These are phyloP conservation scores for Lates calcarifer DNA, from an alignment of 2,113 vertebrate genomes.

Conservation along the genomic window DNA sequence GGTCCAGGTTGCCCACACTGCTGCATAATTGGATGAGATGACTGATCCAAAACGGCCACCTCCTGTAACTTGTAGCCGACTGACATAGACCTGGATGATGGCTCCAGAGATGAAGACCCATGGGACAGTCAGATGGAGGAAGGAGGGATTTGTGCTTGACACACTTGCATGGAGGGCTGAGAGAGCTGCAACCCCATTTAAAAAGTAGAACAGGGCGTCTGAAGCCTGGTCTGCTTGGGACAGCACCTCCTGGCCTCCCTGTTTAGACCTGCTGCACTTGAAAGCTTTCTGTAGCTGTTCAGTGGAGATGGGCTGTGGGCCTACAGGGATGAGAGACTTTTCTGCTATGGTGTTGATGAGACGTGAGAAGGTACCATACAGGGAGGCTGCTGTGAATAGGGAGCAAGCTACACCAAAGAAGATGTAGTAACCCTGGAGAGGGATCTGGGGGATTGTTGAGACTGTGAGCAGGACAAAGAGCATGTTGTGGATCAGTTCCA, in stretches of 20 bases:
- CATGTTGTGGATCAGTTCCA: slow-evolving; percentile 88
- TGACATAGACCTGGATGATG: slow-evolving; percentile 87
- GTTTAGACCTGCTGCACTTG: slow-evolving; percentile 44
- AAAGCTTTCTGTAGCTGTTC: slow-evolving; percentile 73
- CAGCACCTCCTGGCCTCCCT: slow-evolving; percentile 9
- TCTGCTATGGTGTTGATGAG: slow-evolving; percentile 92
- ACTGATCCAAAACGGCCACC: slow-evolving; percentile 85
- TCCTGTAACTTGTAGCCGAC: slow-evolving; percentile 86
- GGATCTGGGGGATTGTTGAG: slow-evolving; percentile 88
- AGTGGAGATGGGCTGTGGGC: slow-evolving; percentile 82
- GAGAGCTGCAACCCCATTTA: slow-evolving; percentile 88
- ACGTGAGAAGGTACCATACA: slow-evolving; percentile 88
- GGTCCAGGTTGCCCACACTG: slow-evolving; percentile 89
- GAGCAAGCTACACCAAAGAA: slow-evolving; percentile 88
- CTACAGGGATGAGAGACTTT: slow-evolving; percentile 88
- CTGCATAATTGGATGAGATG: slow-evolving; percentile 87
- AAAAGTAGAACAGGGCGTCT: slow-evolving; percentile 89
- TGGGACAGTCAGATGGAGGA: slow-evolving; percentile 85
- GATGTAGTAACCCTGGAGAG: slow-evolving; percentile 73
- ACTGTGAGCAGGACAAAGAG: slow-evolving; percentile 86
- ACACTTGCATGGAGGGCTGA: slow-evolving; percentile 82
- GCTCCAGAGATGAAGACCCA: slow-evolving; percentile 89
- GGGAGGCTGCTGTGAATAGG: slow-evolving; percentile 82
- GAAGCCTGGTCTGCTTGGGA: slow-evolving; percentile 75
- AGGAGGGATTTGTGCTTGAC: slow-evolving; percentile 38